These are phyloP conservation scores for Blastobasis adustella DNA, from an alignment of 2,888 invertebrate species.

Conservation along the genomic window DNA sequence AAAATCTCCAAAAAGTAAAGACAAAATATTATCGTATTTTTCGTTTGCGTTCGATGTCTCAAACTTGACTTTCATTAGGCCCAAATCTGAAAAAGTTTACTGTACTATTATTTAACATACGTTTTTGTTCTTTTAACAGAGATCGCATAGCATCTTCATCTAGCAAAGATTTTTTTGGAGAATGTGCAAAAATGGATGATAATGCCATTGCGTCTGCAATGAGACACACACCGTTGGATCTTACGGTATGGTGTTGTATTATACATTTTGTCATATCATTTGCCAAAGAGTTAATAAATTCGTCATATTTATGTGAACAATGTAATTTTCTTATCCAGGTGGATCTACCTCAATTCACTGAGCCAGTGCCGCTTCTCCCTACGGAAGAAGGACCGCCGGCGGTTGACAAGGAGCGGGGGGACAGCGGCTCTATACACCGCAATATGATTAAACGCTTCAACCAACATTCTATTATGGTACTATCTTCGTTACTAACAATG, in stretches of 20 bases:
- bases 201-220: constrained; percentile 86
- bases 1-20: too few relatives aligned
- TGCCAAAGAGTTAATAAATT: constrained; percentile 4
- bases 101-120: not conserved
- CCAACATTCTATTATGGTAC: constrained; percentile 97
- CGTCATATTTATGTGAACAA: too few relatives aligned
- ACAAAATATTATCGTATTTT: too few relatives aligned
- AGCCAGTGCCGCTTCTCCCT: constrained; percentile 62
- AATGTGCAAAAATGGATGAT: constrained; percentile 98
- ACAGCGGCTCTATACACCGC: constrained; percentile 80
- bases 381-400: constrained; percentile 42
- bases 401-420: constrained; percentile 44
- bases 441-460: constrained; percentile 97
- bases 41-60: too few relatives aligned
- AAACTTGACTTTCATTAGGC: not conserved
- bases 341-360: constrained; percentile 88
- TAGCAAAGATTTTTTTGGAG: constrained; percentile 96
- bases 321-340: constrained; percentile 48
- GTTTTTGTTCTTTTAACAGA: constrained; percentile 33
- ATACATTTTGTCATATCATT: constrained; percentile 1
- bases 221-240: constrained; percentile 82
- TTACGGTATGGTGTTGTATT: constrained; percentile 36
- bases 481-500: not conserved
- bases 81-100: not conserved
- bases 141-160: constrained; percentile 89